Percentiles rank a stretch among this genome's conserved stretches.
phyloP scores from a whole-genome alignment of 2,113 vertebrate genomes.

The Podiceps cristatus region DNA sequence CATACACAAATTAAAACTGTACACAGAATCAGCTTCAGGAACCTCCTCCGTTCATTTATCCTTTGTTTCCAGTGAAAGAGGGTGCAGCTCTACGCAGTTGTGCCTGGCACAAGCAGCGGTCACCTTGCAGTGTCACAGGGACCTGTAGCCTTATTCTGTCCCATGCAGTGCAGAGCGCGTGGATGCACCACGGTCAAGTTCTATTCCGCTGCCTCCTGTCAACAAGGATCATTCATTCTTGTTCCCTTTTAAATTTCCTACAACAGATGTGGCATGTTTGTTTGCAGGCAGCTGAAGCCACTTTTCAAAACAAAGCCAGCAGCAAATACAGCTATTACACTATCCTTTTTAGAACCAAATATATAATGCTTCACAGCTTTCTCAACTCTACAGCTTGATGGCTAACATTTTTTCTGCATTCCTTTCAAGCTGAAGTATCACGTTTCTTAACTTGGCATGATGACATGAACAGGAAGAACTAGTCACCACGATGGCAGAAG shows the following conservation, averaged over 20 bases:
- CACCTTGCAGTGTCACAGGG: neutral
- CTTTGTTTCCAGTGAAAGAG: neutral
- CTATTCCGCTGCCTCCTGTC: neutral
- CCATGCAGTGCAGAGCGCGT: accelerated
- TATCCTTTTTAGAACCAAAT: neutral
- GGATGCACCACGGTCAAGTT: accelerated
- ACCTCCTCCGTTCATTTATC: neutral
- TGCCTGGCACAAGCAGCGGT: neutral
- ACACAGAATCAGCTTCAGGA: neutral
- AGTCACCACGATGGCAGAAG: neutral
- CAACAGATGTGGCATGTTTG: neutral
- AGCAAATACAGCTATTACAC: neutral
- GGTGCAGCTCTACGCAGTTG: neutral
- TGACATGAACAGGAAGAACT: neutral
- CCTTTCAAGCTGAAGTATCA: neutral
- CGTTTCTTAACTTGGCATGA: neutral
- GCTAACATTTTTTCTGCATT: neutral
- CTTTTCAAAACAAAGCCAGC: neutral
- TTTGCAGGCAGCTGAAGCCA: neutral
- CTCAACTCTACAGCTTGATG: neutral
- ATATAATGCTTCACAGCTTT: neutral
- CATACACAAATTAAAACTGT: neutral
- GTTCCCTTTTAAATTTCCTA: neutral
- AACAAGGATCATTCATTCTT: neutral
- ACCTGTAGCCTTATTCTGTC: neutral